Percentiles rank a stretch among this genome's conserved stretches.
Evolutionary conservation across 2,888 invertebrate genomes (phyloP).

Genomic region (Ferdinandea cuprea): DNA sequence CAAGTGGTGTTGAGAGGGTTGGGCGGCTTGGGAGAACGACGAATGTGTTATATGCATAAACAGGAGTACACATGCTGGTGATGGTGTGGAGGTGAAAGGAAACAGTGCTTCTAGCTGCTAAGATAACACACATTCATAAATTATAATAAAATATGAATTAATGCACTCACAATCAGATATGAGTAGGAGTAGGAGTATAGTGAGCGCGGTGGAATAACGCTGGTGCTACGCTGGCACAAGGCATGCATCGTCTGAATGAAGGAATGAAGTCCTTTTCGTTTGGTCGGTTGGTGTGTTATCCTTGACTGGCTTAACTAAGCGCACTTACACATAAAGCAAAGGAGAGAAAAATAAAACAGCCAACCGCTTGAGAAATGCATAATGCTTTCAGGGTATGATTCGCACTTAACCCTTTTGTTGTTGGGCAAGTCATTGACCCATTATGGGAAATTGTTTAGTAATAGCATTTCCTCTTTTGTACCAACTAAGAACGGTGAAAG

Average conservation of each 20-base stretch:
- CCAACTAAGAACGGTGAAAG: too few relatives aligned
- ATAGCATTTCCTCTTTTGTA: too few relatives aligned
- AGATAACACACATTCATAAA: constrained; percentile 75
- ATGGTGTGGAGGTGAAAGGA: constrained; percentile 35
- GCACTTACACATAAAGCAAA: background rate
- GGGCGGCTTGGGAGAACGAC: constrained; percentile 31
- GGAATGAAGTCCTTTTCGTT: constrained; percentile 21
- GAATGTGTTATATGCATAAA: constrained; percentile 59
- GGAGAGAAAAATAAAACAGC: background rate
- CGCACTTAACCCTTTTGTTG: constrained; percentile 53
- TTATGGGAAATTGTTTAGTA: constrained; percentile 71
- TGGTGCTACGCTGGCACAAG: background rate
- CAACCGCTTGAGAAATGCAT: constrained; percentile 46
- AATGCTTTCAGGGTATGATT: constrained; percentile 56
- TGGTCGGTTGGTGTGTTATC: constrained; percentile 44
- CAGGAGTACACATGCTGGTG: constrained; percentile 23
- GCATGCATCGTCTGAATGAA: constrained; percentile 28
- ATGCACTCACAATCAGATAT: constrained; percentile 70
- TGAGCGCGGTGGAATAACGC: constrained; percentile 43
- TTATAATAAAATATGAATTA: constrained; percentile 75
- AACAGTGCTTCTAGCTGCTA: constrained; percentile 61
- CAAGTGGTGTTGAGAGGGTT: too few relatives aligned
- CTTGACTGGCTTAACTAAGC: constrained; percentile 59
- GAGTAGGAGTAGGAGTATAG: too few relatives aligned
- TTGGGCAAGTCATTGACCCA: constrained; percentile 50